Conservation (phyloP, 2,888 invertebrate species). For the Dicranocentrus wangi region DNA sequence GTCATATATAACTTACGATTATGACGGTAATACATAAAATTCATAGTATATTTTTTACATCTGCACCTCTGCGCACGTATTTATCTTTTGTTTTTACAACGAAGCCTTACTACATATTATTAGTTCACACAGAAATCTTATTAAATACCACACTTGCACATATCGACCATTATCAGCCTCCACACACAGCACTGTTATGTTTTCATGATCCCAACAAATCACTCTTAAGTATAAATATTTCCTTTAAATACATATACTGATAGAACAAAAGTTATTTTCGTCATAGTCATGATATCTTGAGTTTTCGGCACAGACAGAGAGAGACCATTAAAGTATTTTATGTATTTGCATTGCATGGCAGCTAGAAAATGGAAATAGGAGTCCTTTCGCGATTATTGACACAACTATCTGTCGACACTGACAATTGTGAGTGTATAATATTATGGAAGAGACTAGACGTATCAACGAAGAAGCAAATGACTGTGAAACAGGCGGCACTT, state of each 20-base stretch:
- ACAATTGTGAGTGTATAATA: constrained; percentile 38
- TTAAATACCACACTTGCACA: background rate
- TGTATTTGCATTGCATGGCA: constrained; percentile 40
- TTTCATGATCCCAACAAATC: constrained; percentile 64
- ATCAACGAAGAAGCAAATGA: constrained; percentile 50
- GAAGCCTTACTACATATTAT: too few species aligned
- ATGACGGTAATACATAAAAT: too few species aligned
- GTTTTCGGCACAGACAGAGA: constrained; percentile 38
- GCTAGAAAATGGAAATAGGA: constrained; percentile 42
- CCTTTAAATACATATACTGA: constrained; percentile 1
- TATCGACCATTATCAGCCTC: constrained; percentile 47
- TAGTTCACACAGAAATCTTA: too few species aligned
- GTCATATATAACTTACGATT: too few species aligned
- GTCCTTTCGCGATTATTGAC: constrained; percentile 37
- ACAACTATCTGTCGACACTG: constrained; percentile 47
- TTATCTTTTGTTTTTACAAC: too few species aligned
- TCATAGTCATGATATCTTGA: constrained; percentile 24
- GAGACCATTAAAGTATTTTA: constrained; percentile 32
- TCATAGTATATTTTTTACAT: too few species aligned
- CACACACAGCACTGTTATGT: constrained; percentile 58
- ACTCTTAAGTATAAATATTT: constrained; percentile 40
- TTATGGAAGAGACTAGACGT: constrained; percentile 65
- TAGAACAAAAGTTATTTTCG: constrained; percentile 15
- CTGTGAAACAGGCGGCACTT: constrained; percentile 66
- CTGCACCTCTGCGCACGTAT: too few species aligned